Conservation (phyloP, 2,888 invertebrate genomes). For the Eupelmus urozonus region DNA sequence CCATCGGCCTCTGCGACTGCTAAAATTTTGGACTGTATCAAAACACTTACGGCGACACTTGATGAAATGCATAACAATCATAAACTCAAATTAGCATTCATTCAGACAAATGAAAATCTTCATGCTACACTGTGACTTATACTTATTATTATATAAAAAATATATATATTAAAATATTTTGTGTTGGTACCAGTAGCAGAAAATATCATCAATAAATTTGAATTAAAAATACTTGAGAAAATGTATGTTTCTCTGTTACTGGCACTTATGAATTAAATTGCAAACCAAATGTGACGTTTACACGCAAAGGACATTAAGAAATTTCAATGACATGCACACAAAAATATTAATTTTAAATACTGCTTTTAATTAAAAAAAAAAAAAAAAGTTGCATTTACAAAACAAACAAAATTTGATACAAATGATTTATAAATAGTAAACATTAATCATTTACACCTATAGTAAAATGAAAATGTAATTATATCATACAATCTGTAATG, state of each 20-base stretch:
- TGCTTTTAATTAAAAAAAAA: conserved; percentile 40
- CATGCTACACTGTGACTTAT: conserved; percentile 52
- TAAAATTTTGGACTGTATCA: neutral
- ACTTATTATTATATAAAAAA: conserved; percentile 36
- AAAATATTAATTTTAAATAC: conserved; percentile 40
- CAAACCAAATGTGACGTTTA: conserved; percentile 44
- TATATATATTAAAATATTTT: neutral
- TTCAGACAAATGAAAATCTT: conserved; percentile 46
- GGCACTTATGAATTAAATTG: conserved; percentile 35
- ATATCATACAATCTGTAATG: conserved; percentile 26
- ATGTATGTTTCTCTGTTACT: conserved; percentile 18
- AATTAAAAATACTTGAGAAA: neutral
- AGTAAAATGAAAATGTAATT: conserved; percentile 19
- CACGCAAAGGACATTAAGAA: conserved; percentile 41
- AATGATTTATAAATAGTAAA: conserved; percentile 44
- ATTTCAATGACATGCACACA: conserved; percentile 56
- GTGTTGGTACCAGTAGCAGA: conserved; percentile 36
- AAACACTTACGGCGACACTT: conserved; percentile 47
- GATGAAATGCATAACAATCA: conserved; percentile 52
- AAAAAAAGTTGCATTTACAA: conserved; percentile 52
- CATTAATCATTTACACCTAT: conserved; percentile 38
- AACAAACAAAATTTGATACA: conserved; percentile 51
- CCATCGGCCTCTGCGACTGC: too few species aligned
- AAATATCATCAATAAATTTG: neutral
- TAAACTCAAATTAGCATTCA: conserved; percentile 41